Evolutionary conservation across 2,113 vertebrate species (phyloP), one percentile per base, ranked within the genome.

Genomic region (Saccopteryx leptura): DNA sequence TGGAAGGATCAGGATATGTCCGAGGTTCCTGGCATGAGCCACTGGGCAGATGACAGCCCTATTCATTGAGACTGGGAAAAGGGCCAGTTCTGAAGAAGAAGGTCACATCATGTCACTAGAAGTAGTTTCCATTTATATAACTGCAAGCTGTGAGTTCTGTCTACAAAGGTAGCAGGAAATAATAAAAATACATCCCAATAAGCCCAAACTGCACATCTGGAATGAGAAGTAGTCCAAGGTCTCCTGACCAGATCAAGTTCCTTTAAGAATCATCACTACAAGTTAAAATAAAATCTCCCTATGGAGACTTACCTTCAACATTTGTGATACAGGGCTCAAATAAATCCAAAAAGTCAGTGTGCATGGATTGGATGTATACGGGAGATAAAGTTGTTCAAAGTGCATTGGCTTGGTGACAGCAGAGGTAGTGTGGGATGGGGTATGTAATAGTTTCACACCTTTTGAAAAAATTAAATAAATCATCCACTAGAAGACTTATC

Each of bases 111-210:
- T 85, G 71, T 76, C 94, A 95, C 91, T 66, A 89, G 93, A 94
- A 92, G 56, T 66, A 65, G 71, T 76, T 97, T 81, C 88, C 86
- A 95, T 92, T 96, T 97, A 94, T 96, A 88, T 61, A 94, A 81
- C 23, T 58, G 83, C 94, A 96, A 83, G 84, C 97, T 94, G 76
- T 94, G 92, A 97, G 78, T 84, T 84, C 66, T 93, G 75, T 83
- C 91, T 72, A 81, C 58, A 92, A 88, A 52, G 3, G 46, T 80
- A 90, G 17, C 13, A 54, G 50, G 50, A 81, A 92, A 92, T 71
- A 90, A 94, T 68, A 54, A 92, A 93, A 96, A 90, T 82, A 88
- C 10, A 74, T 75, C 76, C 46, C 84, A 90, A 78, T 72, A 69
- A 90, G 61, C 33, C 81, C 46, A 92, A 58, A 88, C 28, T 72